Evolutionary conservation across 2,797 vertebrate genomes (phyloP), one percentile per base, ranked within the genome.

Genomic region (Cercopithecus diana): DNA sequence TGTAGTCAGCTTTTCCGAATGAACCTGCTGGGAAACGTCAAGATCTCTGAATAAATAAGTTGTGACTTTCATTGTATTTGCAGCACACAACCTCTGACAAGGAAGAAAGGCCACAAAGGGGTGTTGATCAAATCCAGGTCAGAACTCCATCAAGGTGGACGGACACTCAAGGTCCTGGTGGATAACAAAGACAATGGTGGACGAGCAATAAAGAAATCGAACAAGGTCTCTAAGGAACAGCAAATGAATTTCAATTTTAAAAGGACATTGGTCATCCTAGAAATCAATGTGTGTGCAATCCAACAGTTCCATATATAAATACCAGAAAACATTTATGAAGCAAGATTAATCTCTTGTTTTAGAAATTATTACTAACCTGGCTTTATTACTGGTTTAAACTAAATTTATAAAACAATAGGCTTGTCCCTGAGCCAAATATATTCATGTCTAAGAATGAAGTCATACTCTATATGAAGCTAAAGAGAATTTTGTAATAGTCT

Each of bases 381-480:
- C 4, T 94, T 79, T 13, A 77, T 43, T 75, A 92, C 15, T 70
- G 50, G 36, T 82, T 97, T 84, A 94, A 95, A 89, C 12, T 95
- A 92, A 95, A 92, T 79, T 79, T 95, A 93, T 95, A 67, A 97
- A 97, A 95, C 45, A 96, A 83, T 61, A 33, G 41, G 67, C 88
- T 95, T 97, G 80, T 97, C 97, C 97, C 95, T 96, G 85, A 82
- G 67, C 86, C 93, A 97, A 97, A 98, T 96, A 97, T 94, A 94
- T 96, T 97, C 97, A 96, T 96, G 88, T 93, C 41, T 97, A 97
- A 98, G 97, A 97, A 96, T 97, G 87, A 97, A 98, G 94, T 97
- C 97, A 97, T 93, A 93, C 73, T 98, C 95, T 93, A 95, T 93
- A 96, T 93, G 95, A 98, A 98, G 97, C 97, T 96, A 90, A 96